Evolutionary conservation across 2,797 vertebrate species (phyloP), one percentile per base, ranked within the genome.

Genomic region (Danio kyathit): DNA sequence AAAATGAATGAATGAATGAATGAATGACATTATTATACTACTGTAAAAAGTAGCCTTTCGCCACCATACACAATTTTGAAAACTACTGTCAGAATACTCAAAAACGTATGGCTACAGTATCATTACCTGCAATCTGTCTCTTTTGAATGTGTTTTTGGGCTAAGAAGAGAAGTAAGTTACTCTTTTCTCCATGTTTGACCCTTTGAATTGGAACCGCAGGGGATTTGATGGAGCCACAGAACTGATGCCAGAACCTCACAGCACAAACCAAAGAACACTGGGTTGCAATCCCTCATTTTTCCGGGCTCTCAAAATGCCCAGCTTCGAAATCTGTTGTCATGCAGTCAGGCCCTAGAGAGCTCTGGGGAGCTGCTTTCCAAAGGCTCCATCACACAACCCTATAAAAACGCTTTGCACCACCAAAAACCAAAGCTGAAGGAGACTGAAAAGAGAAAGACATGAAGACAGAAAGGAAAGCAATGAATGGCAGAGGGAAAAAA

Each of bases 321-420:
- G 54, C 38, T 74, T 40, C 56, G 61, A 51, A 78, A 19, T 69
- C 66, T 49, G 43, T 67, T 83, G 75, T 75, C 52, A 19, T 69
- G 66, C 56, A 69, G 81, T 74, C 59, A 59, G 10, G 48, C 80
- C 40, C 12, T 64, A 43, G 40, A 73, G 66, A 56, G 43, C 41
- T 57, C 46, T 74, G 17, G 60, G 63, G 49, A 76, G 17, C 48
- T 63, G 54, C 54, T 51, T 67, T 81, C 60, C 46, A 79, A 79
- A 80, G 46, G 69, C 44, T 80, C 67, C 41, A 61, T 80, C 59
- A 74, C 69, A 21, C 29, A 74, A 59, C 7, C 59, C 40, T 74
- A 43, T 54, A 44, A 56, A 80, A 80, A 40, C 16, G 16, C 52
- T 60, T 56, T 49, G 40, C 60, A 52, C 74, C 70, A 44, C 49